A percentile compares a stretch with the other conserved stretches of the same genome.
phyloP scores from a whole-genome alignment of 2,888 invertebrate genomes.

The Epistrophe eligans region DNA sequence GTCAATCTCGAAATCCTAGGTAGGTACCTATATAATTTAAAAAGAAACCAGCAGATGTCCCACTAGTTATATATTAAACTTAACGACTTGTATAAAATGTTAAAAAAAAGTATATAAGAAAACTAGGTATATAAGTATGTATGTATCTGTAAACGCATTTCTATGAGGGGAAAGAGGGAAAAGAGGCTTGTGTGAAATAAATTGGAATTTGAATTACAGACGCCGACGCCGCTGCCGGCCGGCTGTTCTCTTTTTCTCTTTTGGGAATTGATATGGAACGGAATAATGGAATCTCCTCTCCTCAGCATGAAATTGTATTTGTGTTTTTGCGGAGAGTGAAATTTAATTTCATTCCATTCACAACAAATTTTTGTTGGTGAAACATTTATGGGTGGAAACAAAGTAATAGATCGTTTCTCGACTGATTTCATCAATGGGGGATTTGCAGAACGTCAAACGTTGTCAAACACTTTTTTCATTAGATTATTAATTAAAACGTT shows the following conservation, averaged over 20 bases:
- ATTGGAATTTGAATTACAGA: conserved; percentile 45
- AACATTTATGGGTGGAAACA: conserved; percentile 21
- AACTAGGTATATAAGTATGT: conserved; percentile 31
- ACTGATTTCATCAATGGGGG: no score
- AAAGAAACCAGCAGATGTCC: neutral
- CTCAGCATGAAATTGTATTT: no score
- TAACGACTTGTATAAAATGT: neutral
- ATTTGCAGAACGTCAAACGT: no score
- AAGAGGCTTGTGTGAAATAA: neutral
- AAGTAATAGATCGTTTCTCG: no score
- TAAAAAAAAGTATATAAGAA: conserved; percentile 23
- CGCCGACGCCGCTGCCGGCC: conserved; percentile 40
- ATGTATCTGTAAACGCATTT: conserved; percentile 38
- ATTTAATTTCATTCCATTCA: neutral
- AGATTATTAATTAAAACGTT: no score
- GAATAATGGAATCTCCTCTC: no score
- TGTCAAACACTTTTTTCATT: no score
- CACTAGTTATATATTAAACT: conserved; percentile 1
- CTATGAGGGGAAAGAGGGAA: conserved; percentile 1
- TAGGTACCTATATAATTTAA: neutral
- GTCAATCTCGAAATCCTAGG: neutral
- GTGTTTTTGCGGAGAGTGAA: neutral
- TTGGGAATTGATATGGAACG: conserved; percentile 5
- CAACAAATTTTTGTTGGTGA: conserved; percentile 27
- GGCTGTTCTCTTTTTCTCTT: conserved; percentile 28